Conservation (phyloP, 2,113 vertebrate genomes). For the Antechinus stuartii region DNA sequence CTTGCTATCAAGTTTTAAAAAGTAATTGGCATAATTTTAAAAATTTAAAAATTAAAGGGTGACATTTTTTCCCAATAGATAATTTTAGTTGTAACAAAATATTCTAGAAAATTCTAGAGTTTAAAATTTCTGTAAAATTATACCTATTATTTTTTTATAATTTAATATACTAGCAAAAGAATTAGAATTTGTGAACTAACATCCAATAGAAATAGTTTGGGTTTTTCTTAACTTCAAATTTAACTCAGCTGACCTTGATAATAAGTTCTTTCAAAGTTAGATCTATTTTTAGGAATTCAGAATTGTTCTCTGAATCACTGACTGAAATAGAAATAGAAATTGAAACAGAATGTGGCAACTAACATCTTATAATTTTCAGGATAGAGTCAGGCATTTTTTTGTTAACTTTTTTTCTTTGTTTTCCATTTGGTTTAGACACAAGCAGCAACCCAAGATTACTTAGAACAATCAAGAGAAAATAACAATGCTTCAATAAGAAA, state of each 20-base stretch:
- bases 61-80: not conserved
- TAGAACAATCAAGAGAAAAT: no score
- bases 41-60: not conserved
- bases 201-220: not conserved
- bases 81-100: not conserved
- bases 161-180: not conserved
- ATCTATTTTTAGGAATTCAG: not conserved
- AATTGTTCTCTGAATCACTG: not conserved
- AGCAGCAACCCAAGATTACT: no score
- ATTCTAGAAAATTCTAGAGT: not conserved
- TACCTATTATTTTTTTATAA: not conserved
- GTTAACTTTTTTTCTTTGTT: not conserved
- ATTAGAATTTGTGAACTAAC: not conserved
- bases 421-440: slow-evolving; percentile 76
- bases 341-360: not conserved
- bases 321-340: not conserved
- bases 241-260: not conserved
- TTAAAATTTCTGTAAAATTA: not conserved
- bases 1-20: not conserved
- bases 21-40: not conserved
- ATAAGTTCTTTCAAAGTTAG: not conserved
- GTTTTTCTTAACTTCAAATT: not conserved
- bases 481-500: no score
- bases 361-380: not conserved
- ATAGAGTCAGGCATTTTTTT: not conserved